phyloP scores from a whole-genome alignment of 2,888 invertebrate species.

The Caradrina kadenii region DNA sequence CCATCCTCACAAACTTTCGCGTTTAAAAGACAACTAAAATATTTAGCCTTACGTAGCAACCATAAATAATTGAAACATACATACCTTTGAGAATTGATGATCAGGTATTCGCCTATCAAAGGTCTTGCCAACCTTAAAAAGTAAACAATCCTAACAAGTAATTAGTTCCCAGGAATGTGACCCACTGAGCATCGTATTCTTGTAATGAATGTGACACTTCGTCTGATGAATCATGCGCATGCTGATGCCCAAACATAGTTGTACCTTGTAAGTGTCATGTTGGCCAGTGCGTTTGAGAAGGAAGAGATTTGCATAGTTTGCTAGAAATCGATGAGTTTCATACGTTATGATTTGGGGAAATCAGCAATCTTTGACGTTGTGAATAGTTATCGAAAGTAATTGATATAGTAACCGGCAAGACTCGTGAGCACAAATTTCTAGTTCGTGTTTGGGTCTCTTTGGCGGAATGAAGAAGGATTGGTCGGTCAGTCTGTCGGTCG shows the following conservation, averaged over 20 bases:
- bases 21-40: too few species aligned
- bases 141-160: conserved; percentile 20
- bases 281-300: neutral
- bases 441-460: too few species aligned
- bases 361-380: too few species aligned
- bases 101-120: neutral
- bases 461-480: too few species aligned
- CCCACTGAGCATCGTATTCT: conserved; percentile 18
- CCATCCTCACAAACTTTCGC: too few species aligned
- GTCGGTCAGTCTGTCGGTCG: too few species aligned
- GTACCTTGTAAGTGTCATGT: neutral
- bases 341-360: too few species aligned
- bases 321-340: too few species aligned
- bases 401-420: too few species aligned
- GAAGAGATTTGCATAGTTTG: too few species aligned
- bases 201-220: conserved; percentile 32
- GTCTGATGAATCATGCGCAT: conserved; percentile 45
- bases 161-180: conserved; percentile 32
- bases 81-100: conserved; percentile 20
- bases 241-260: conserved; percentile 43
- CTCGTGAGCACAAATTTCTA: too few species aligned
- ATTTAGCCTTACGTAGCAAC: neutral
- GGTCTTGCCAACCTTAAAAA: conserved; percentile 13
- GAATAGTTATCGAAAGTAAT: too few species aligned
- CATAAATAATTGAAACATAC: neutral